Base-by-base conservation (phyloP, 1,140 invertebrate species). In the Bombyx mandarina region DNA sequence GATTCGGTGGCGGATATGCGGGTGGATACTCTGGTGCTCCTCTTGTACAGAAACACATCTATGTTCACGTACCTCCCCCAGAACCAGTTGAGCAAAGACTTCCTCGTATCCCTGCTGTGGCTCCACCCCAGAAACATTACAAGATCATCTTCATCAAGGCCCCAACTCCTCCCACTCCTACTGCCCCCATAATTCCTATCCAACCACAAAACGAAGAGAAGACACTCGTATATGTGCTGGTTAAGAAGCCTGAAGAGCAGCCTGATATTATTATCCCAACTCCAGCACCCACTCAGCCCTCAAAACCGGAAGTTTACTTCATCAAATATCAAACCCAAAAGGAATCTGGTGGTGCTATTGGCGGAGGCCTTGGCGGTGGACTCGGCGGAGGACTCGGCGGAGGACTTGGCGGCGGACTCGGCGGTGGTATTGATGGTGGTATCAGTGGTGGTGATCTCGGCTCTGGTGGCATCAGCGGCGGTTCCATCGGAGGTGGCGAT, bases 91-190 rank as follows among this genome's bases (percentile, higher is more conserved):
- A 92, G 71, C 88, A 91, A 62, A 90, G 89, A 67, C 83, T 89
- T 59, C 89, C 90, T 10, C 86, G 88, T 45, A 89, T 90, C 45
- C 79, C 88, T 56, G 81, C 87, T 1, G 86, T 90, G 1, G 90
- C 90, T 48, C 91, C 91, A 54, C 86, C 93, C 43, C 93, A 94
- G 77, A 96, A 95, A 68, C 94, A 96, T 78, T 96, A 96, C 90
- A 95, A 95, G 77, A 95, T 95, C 72, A 94, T 95, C 81, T 96
- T 96, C 90, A 96, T 96, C 82, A 95, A 96, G 89, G 94, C 95
- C 45, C 94, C 95, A 57, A 91, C 93, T 52, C 90, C 93, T 51
- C 93, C 94, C 43, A 91, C 93, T 56, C 93, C 94, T 47, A 92
- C 91, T 56, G 93, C 93, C 5, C 93, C 94, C 51, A 90, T 93